Conservation (phyloP, 2,113 vertebrate genomes). For the Oenanthe melanoleuca region DNA sequence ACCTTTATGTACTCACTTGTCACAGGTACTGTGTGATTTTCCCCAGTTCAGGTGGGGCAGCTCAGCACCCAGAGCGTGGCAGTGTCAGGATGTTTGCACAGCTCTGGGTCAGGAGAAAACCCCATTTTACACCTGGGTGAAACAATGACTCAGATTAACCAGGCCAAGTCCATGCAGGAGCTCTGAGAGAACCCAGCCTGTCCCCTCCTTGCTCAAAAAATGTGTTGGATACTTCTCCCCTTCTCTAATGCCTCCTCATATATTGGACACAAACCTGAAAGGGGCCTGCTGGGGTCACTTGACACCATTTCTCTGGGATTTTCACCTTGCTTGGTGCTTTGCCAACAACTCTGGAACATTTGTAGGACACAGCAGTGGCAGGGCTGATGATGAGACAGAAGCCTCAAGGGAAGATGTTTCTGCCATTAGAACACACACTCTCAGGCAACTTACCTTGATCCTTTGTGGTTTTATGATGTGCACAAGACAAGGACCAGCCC, state of each 20-base stretch:
- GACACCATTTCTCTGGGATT: background rate
- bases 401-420: background rate
- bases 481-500: background rate
- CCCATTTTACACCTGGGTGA: background rate
- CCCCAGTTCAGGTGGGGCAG: background rate
- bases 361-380: background rate
- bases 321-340: background rate
- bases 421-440: background rate
- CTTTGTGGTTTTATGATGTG: background rate
- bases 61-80: background rate
- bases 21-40: rapidly evolving
- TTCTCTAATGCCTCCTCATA: rapidly evolving
- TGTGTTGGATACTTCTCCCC: rapidly evolving
- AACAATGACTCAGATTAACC: rapidly evolving
- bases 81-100: rapidly evolving
- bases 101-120: background rate
- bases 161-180: background rate
- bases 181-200: background rate
- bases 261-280: background rate
- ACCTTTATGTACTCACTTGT: background rate
- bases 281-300: background rate
- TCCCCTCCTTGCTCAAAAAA: background rate
- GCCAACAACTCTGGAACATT: background rate
- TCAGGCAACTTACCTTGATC: background rate
- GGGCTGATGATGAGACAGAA: background rate